Base-by-base conservation (phyloP, 2,888 invertebrate genomes). In the Metacarcinus magister region DNA sequence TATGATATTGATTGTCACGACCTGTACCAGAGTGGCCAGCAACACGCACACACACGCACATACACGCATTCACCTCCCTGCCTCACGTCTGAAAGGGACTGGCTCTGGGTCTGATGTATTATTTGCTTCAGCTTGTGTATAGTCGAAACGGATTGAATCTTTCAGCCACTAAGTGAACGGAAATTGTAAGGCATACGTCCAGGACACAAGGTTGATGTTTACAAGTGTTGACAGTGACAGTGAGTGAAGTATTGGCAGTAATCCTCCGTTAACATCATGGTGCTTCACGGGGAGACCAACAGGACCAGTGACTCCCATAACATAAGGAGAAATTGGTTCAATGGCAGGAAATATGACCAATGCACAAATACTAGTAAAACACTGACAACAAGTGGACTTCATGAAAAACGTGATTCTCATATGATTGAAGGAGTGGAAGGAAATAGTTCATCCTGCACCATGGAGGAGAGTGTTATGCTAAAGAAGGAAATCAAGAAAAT, bases 401-500 rank as follows among this genome's bases (percentile, higher is more conserved):
- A 39, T 10, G 39, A 39, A 16, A 39, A 87, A 87, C 39, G 39
- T 8, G 32, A 87, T 32, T 39, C 87, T 87, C 87, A 2, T 13
- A 87, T 39, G 8, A 10, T 39, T 32, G 19, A 87, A 39, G 39
- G 5, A 67, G n/a, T 67, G 67, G 23, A 16, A 23, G 67, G n/a
- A 4, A 67, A 16, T 2, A 67, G 5, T 23, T 67, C n/a, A 67
- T 5, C 23, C n/a, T 5, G 67, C 67, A 5, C 39, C 10, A 39
- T 16, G 39, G 87, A 87, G 39, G 95, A 96, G 48, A 96, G 95
- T 95, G 89, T 44, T 60, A 43, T 82, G 39, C 87, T 96, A 23
- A 90, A 75, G 28, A 87, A 93, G 13, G 95, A 95, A 87, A 94
- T 96, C 28, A 32, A n/a, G 43, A 67, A 82, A 39, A 96, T 96